Evolutionary conservation across 2,888 invertebrate genomes (phyloP).

Genomic region (Drosophila kokeensis): DNA sequence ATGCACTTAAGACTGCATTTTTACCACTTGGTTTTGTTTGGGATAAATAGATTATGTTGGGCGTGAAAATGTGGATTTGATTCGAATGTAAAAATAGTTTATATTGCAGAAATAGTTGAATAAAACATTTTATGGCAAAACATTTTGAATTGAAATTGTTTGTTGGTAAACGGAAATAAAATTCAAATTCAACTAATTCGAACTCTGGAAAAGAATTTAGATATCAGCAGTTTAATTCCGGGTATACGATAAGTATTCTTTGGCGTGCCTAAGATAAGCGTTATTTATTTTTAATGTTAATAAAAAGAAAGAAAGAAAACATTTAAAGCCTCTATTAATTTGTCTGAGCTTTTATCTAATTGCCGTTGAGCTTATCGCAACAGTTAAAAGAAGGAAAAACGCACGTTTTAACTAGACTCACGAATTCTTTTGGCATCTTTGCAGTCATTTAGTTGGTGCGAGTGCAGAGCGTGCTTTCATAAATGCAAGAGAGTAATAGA

Average conservation of each 20-base stretch:
- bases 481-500: slow-evolving; percentile 38
- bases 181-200: background rate
- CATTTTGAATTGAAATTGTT: background rate
- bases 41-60: background rate
- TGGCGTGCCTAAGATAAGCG: background rate
- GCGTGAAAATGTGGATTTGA: background rate
- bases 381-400: background rate
- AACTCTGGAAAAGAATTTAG: background rate
- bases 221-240: background rate
- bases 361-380: slow-evolving; percentile 18
- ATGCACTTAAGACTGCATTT: slow-evolving; percentile 37
- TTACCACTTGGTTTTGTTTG: background rate
- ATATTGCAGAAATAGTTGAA: background rate
- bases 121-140: no score
- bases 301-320: background rate
- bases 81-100: background rate
- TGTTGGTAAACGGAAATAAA: background rate
- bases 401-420: slow-evolving; percentile 31
- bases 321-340: background rate
- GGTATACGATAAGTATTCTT: background rate
- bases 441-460: background rate
- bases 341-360: slow-evolving; percentile 26
- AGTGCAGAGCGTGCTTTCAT: slow-evolving; percentile 14
- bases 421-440: slow-evolving; percentile 37
- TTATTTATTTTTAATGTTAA: background rate